Evolutionary conservation across 2,888 invertebrate species (phyloP).

Genomic region (Eupeodes luniger): DNA sequence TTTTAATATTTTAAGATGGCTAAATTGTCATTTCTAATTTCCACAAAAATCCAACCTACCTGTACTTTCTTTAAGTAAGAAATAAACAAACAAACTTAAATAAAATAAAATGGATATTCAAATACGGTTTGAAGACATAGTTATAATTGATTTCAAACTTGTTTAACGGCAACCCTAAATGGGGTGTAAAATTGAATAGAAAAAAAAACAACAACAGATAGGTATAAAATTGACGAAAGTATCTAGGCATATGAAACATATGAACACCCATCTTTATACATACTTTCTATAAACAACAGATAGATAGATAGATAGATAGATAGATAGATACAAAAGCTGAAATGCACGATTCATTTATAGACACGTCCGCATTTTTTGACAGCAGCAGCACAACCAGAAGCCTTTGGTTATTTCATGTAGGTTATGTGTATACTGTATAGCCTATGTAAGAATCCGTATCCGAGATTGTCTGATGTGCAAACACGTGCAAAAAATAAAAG

Average conservation of each 20-base stretch:
- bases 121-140: too few species aligned
- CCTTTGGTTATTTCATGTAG: slow-evolving; percentile 35
- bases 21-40: too few species aligned
- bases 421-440: not conserved
- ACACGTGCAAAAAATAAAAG: slow-evolving; percentile 58
- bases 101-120: too few species aligned
- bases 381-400: not conserved
- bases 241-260: slow-evolving; percentile 24
- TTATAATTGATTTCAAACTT: not conserved
- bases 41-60: too few species aligned
- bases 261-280: too few species aligned
- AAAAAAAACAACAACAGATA: slow-evolving; percentile 25
- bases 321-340: not conserved
- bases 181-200: slow-evolving; percentile 45
- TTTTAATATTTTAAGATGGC: too few species aligned
- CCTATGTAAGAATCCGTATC: slow-evolving; percentile 4
- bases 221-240: slow-evolving; percentile 16
- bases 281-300: not conserved
- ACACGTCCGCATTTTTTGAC: slow-evolving; percentile 21
- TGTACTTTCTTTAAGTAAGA: too few species aligned
- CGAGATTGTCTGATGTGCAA: slow-evolving; percentile 45
- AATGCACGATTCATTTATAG: slow-evolving; percentile 55
- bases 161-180: not conserved
- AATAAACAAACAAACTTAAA: too few species aligned
- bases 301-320: not conserved